phyloP scores from a whole-genome alignment of 2,797 vertebrate genomes.

The Ptychobarbus kaznakovi region DNA sequence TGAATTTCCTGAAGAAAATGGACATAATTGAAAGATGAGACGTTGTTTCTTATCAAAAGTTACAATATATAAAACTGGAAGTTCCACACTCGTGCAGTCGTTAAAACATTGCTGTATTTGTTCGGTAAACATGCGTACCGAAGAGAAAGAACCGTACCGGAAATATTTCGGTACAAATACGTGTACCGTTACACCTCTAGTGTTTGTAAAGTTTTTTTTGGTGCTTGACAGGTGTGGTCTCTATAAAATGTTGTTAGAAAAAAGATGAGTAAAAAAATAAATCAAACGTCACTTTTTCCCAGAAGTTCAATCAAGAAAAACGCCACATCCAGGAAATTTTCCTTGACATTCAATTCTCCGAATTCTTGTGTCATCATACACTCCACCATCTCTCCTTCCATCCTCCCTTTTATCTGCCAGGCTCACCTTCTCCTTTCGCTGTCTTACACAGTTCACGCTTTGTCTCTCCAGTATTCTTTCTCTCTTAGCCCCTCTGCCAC shows the following conservation, averaged over 20 bases:
- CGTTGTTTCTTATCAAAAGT: no score
- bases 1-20: not conserved
- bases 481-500: slow-evolving; percentile 38
- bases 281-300: not conserved
- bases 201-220: not conserved
- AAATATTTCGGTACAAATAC: not conserved
- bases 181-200: not conserved
- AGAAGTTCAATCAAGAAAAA: not conserved
- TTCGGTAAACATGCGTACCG: no score
- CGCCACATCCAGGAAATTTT: not conserved
- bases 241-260: not conserved
- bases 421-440: slow-evolving; percentile 34
- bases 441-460: slow-evolving; percentile 31
- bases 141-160: no score
- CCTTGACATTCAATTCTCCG: not conserved
- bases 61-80: no score
- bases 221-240: not conserved
- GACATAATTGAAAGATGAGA: no score
- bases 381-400: slow-evolving; percentile 17
- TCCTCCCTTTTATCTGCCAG: slow-evolving; percentile 34
- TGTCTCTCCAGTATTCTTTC: slow-evolving; percentile 38
- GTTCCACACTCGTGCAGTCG: not conserved
- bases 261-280: not conserved
- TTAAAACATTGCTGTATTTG: no score
- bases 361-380: not conserved